Evolutionary conservation across 2,113 vertebrate genomes (phyloP).

Genomic region (Cephalopterus ornatus): DNA sequence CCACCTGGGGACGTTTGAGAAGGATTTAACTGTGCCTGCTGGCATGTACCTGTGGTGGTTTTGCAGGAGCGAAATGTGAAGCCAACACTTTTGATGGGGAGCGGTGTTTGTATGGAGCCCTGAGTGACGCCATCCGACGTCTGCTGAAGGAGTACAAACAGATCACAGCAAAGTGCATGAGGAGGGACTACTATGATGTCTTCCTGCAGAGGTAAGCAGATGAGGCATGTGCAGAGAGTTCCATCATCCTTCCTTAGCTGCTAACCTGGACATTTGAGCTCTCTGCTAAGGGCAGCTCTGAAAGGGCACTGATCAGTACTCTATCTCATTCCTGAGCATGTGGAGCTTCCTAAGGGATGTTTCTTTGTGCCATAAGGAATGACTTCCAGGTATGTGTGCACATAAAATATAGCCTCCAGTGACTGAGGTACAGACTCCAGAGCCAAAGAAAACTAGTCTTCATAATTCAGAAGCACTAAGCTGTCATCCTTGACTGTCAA

Average conservation of each 20-base stretch:
- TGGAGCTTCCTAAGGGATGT: background rate
- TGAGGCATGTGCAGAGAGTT: background rate
- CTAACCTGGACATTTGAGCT: background rate
- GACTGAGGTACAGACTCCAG: background rate
- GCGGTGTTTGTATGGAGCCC: constrained; percentile 89
- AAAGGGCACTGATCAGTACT: background rate
- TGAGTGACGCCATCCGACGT: constrained; percentile 87
- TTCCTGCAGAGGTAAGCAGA: constrained; percentile 87
- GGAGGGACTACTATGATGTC: constrained; percentile 88
- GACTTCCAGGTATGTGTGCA: background rate
- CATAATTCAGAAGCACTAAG: background rate
- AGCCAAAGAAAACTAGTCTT: background rate
- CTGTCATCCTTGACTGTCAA: background rate
- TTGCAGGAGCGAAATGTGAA: constrained; percentile 90
- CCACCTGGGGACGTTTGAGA: background rate
- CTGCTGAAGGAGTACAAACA: constrained; percentile 93
- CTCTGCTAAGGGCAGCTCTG: background rate
- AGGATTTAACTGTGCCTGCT: background rate
- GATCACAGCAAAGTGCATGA: constrained; percentile 86
- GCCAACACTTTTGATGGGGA: constrained; percentile 97
- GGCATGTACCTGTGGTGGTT: background rate
- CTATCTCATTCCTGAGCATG: background rate
- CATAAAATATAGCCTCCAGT: background rate
- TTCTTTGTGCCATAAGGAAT: background rate
- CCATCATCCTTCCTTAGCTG: background rate